A percentile compares a stretch with the other conserved stretches of the same genome.
Evolutionary conservation across 2,113 vertebrate genomes (phyloP).

Genomic region (Vidua chalybeata): DNA sequence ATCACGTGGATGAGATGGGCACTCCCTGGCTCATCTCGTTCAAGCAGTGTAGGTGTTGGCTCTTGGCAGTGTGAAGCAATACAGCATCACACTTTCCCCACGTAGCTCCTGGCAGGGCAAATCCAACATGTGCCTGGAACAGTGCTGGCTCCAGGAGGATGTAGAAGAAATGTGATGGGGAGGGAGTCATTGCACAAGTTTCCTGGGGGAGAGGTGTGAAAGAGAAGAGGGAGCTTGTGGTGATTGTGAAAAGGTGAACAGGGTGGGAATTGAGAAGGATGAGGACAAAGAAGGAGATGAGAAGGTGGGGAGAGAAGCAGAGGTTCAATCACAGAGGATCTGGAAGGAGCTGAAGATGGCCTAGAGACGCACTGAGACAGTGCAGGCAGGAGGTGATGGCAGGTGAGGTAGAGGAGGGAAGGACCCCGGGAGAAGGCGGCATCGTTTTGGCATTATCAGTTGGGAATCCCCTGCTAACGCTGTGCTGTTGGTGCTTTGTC

Average conservation of each 20-base stretch:
- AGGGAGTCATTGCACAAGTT: not conserved
- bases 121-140: not conserved
- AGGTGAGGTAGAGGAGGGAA: not conserved
- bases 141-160: not conserved
- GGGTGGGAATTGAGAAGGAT: not conserved
- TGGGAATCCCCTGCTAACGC: not conserved
- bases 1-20: not conserved
- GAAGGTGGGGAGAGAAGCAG: not conserved
- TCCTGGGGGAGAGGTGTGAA: not conserved
- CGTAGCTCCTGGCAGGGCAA: not conserved
- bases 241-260: not conserved
- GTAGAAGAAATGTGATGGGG: not conserved
- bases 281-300: not conserved
- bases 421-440: not conserved
- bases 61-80: not conserved
- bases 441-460: rapidly evolving
- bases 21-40: not conserved
- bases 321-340: not conserved
- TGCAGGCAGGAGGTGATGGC: not conserved
- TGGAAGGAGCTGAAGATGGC: not conserved
- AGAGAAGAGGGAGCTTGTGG: not conserved
- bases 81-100: not conserved
- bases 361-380: not conserved
- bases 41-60: not conserved
- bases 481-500: slow-evolving; percentile 29